Evolutionary conservation across 2,888 invertebrate species (phyloP), one percentile per base, ranked within the genome.

Genomic region (Lasiommata megera): DNA sequence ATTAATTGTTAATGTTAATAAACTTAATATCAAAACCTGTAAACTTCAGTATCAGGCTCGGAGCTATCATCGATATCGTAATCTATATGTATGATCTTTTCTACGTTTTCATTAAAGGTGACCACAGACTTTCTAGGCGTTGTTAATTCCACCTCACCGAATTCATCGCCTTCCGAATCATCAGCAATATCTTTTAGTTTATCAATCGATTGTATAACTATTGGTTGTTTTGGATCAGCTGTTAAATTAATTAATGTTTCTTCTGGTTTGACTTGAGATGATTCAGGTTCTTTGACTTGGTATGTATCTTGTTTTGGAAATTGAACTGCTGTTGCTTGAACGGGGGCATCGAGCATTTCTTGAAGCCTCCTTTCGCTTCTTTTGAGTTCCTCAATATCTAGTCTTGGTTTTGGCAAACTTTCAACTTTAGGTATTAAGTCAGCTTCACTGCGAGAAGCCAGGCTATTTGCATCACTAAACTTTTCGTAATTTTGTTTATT

Each of bases 101-200:
- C 91, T 29, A 92, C 92, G 34, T 91, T 88, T 70, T 92, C 92
- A 71, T 92, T 92, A 65, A 92, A 93, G 0, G 89, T 92, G 6
- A 92, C 92, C 0, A 89, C 86, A 2, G 92, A 90, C 72, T 92
- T 92, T 65, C 82, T 80, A 65, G 77, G 78, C 1, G 73, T 58
- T 60, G 72, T 58, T 60, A 59, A 73, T 52, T 65, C 72, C 8
- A 55, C 64, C 76, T 90, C 90, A 1, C 89, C 91, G 58, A 79
- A 89, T 68, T 90, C 91, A 63, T 91, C 87, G 12, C 82, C 85
- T 16, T 84, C 80, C 3, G 78, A 77, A 11, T 73, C 71, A 6
- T 84, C 82, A 5, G 66, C 73, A 11, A 78, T 80, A 48, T 83
- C 82, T 71, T 90, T 89, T 23, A 89, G 69, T 68, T 86, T 87